These are phyloP conservation scores for Bombus balteatus DNA, from an alignment of 1,140 invertebrate species.

Conservation along the genomic window DNA sequence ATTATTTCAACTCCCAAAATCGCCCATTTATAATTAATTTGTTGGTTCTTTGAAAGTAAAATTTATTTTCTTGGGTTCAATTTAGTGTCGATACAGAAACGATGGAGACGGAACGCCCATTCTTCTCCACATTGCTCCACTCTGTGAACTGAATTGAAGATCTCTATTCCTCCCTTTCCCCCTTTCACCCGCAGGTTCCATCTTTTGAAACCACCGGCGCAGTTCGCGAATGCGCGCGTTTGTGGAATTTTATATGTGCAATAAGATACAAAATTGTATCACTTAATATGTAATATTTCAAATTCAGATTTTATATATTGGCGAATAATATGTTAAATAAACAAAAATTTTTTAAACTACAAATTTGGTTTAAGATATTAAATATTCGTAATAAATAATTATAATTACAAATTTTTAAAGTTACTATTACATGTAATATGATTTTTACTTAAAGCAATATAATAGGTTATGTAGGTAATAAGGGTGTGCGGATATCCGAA, in stretches of 20 bases:
- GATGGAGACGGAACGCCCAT: slow-evolving; percentile 53
- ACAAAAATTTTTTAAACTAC: not conserved
- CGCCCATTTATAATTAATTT: slow-evolving; percentile 52
- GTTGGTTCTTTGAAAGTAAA: slow-evolving; percentile 22
- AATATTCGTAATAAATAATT: not conserved
- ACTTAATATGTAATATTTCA: not conserved
- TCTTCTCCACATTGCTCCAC: slow-evolving; percentile 59
- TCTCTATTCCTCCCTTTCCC: slow-evolving; percentile 44
- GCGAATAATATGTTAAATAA: slow-evolving; percentile 4
- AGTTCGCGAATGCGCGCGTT: slow-evolving; percentile 40
- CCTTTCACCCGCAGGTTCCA: slow-evolving; percentile 17
- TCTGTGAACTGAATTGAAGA: slow-evolving; percentile 66
- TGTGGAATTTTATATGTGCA: slow-evolving; percentile 20
- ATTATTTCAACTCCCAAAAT: slow-evolving; percentile 30
- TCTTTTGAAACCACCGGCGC: slow-evolving; percentile 40
- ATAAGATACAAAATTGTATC: slow-evolving; percentile 17
- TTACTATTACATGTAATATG: not conserved
- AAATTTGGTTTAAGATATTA: not conserved
- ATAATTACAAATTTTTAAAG: not conserved
- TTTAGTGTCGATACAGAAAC: slow-evolving; percentile 46
- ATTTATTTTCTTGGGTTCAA: slow-evolving; percentile 23
- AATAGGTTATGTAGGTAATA: slow-evolving; percentile 2
- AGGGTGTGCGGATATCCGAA: too few species aligned
- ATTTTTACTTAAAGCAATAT: not conserved
- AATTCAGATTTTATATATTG: not conserved